Conservation (phyloP, 2,888 invertebrate species). For the Chrysina gloriosa region DNA sequence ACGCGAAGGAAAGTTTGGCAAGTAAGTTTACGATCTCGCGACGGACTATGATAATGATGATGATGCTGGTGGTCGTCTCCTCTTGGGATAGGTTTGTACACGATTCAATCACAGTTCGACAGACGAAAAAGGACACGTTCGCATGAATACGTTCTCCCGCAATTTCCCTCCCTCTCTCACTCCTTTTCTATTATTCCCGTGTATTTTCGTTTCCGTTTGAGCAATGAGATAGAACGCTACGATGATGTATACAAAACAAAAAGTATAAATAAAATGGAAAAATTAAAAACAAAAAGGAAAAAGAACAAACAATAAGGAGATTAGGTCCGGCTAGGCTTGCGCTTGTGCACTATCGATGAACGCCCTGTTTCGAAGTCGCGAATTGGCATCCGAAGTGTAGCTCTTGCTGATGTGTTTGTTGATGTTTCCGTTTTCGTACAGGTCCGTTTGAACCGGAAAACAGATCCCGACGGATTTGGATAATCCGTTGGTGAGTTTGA, state of each 20-base stretch:
- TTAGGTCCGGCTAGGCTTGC: constrained; percentile 36
- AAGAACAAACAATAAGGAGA: neutral
- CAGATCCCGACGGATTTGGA: constrained; percentile 58
- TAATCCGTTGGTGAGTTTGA: constrained; percentile 37
- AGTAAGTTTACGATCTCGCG: neutral
- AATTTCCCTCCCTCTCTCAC: neutral
- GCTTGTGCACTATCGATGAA: constrained; percentile 55
- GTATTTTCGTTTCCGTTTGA: neutral
- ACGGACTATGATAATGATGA: no score
- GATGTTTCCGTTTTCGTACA: constrained; percentile 62
- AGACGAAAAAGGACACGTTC: neutral
- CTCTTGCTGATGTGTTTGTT: constrained; percentile 66
- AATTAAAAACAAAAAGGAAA: no score
- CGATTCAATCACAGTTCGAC: constrained; percentile 8
- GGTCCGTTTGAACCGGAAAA: constrained; percentile 60
- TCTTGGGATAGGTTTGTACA: neutral
- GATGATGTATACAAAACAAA: neutral
- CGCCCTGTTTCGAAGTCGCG: constrained; percentile 66
- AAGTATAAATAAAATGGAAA: constrained; percentile 26
- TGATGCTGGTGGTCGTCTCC: no score
- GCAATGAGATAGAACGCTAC: neutral
- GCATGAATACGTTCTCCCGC: neutral
- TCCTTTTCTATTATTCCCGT: neutral
- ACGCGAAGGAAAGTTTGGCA: neutral
- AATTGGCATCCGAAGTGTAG: constrained; percentile 64